Evolutionary conservation across 1,140 invertebrate species (phyloP), one percentile per base, ranked within the genome.

Genomic region (Ooceraea biroi): DNA sequence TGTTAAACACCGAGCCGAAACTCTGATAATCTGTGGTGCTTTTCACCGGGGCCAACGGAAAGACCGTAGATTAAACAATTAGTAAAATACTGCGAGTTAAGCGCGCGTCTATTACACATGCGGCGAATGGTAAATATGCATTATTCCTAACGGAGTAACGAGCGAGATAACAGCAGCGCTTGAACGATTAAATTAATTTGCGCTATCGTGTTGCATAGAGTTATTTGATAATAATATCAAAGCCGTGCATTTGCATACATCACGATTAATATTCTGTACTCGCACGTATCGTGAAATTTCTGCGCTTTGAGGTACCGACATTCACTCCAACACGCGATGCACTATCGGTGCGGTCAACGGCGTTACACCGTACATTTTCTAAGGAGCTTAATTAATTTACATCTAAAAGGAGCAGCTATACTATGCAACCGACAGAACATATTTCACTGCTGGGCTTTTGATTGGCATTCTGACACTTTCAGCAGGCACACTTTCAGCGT

Each of bases 381-480:
- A 61, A 48, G 10, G 22, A 12, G 22, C 12, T 19, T 30, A 30
- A 74, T 72, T 73, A 17, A 72, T 58, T n/a, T 74, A 61, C 17
- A 30, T 46, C 12, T 14, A 48, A 50, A 48, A 19, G 22, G n/a
- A n/a, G 1, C n/a, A 65, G 3, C 27, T 65, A 58, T 22, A 76
- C 65, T 44, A 27, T 36, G n/a, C 25, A 7, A 22, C 30, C 30
- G 7, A 50, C 12, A 1, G 48, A 66, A 46, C 5, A 19, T n/a
- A 77, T 36, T 65, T 25, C 14, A 36, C n/a, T 36, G 3, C 44
- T 36, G 12, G 65, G 10, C 8, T 50, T 22, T 22, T 36, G 8
- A 77, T 77, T 14, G 48, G 30, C 48, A 50, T 30, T 50, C 50
- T 25, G n/a, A 50, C 11, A 55, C 65, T 68, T 78, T 30, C 14